Conservation (phyloP, 2,113 vertebrate genomes). For the Pseudolaguvia tuberculata region DNA sequence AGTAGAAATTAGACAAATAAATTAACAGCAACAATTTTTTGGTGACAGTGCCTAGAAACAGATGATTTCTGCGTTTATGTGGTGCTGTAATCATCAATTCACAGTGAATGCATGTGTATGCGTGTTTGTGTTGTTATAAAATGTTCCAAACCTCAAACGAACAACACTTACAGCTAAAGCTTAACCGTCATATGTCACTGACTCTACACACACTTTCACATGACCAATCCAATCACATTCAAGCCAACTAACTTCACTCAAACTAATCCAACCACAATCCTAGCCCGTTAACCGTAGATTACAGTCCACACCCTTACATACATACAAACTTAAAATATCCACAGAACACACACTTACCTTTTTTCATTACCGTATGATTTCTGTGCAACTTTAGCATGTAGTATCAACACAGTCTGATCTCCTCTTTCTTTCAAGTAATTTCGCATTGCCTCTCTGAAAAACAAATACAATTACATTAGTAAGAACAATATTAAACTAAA, state of each 20-base stretch:
- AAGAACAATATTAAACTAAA: neutral
- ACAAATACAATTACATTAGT: neutral
- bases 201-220: neutral
- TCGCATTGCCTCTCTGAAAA: conserved; percentile 88
- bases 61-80: too few species aligned
- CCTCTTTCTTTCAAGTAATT: conserved; percentile 94
- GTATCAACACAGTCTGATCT: conserved; percentile 94
- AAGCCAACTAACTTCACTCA: neutral
- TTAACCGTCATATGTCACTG: neutral
- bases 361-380: conserved; percentile 98
- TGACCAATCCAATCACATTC: neutral
- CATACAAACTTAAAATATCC: neutral
- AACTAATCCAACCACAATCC: neutral
- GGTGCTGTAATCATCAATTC: too few species aligned
- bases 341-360: conserved; percentile 69
- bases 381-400: conserved; percentile 96
- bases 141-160: neutral
- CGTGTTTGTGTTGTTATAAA: too few species aligned
- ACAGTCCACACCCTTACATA: too few species aligned
- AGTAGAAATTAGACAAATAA: too few species aligned
- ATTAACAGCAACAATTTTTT: too few species aligned
- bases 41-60: too few species aligned
- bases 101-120: too few species aligned
- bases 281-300: neutral
- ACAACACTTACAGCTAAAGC: neutral